phyloP scores from a whole-genome alignment of 2,888 invertebrate species.

The Coenonympha arcania region DNA sequence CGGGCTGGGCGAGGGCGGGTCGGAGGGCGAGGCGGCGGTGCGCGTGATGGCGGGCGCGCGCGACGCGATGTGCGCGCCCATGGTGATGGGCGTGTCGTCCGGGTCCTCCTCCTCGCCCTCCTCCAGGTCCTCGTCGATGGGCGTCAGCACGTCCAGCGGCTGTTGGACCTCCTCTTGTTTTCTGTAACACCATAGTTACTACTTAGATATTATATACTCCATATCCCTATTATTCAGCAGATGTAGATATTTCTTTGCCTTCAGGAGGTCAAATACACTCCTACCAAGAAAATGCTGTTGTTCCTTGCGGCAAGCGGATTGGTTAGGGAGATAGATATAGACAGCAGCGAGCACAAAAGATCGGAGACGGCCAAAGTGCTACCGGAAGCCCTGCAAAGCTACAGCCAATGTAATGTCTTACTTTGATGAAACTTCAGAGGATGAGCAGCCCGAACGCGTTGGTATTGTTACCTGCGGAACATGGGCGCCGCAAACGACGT shows the following conservation, averaged over 20 bases:
- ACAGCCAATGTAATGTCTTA: too few species aligned
- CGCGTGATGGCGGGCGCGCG: slow-evolving; percentile 82
- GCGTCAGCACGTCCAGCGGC: slow-evolving; percentile 81
- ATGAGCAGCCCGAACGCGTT: slow-evolving; percentile 98
- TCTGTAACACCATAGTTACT: slow-evolving; percentile 32
- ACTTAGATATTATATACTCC: background rate
- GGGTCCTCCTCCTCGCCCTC: slow-evolving; percentile 83
- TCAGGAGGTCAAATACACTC: too few species aligned
- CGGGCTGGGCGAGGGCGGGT: slow-evolving; percentile 53
- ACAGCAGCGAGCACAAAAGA: too few species aligned
- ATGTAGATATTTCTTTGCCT: too few species aligned
- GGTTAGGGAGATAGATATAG: too few species aligned
- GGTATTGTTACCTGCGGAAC: slow-evolving; percentile 76
- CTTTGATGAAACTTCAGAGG: too few species aligned
- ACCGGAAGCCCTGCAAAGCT: too few species aligned
- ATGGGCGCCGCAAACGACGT: slow-evolving; percentile 89
- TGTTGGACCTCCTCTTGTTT: slow-evolving; percentile 76
- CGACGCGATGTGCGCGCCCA: slow-evolving; percentile 58
- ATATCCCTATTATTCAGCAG: too few species aligned
- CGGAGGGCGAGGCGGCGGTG: slow-evolving; percentile 81
- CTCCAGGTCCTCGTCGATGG: slow-evolving; percentile 84
- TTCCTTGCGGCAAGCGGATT: too few species aligned
- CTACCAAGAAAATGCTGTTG: too few species aligned
- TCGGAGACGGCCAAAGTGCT: too few species aligned
- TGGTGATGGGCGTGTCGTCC: slow-evolving; percentile 80